These are phyloP conservation scores for Grallaria varia DNA, from an alignment of 2,113 vertebrate species.

Conservation along the genomic window DNA sequence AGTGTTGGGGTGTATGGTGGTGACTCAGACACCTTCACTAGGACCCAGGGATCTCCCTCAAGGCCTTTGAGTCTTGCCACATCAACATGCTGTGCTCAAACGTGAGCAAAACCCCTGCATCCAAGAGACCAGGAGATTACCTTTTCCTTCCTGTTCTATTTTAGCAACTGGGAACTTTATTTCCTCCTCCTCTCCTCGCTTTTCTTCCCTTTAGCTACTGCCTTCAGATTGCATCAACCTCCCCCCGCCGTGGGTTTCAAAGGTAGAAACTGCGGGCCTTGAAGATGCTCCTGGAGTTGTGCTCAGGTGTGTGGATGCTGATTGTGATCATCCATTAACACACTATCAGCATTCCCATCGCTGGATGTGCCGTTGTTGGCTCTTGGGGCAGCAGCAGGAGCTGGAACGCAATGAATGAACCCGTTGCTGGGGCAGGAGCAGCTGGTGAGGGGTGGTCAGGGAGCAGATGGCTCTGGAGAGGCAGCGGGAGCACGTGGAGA, in stretches of 20 bases:
- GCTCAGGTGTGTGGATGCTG: slow-evolving; percentile 66
- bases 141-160: slow-evolving; percentile 62
- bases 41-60: slow-evolving; percentile 23
- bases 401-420: slow-evolving; percentile 56
- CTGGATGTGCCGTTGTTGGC: slow-evolving; percentile 22
- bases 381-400: slow-evolving; percentile 16
- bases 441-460: slow-evolving; percentile 40
- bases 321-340: slow-evolving; percentile 54
- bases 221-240: slow-evolving; percentile 33
- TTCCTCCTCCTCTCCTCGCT: slow-evolving; percentile 35
- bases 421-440: background rate
- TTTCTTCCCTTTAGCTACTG: slow-evolving; percentile 40
- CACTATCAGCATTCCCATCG: slow-evolving; percentile 47
- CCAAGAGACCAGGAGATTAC: slow-evolving; percentile 14
- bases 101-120: background rate
- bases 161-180: slow-evolving; percentile 30
- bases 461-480: background rate
- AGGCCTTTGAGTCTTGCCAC: slow-evolving; percentile 17
- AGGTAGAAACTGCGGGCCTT: slow-evolving; percentile 47
- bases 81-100: background rate
- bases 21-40: background rate
- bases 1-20: background rate
- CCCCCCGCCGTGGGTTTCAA: slow-evolving; percentile 1
- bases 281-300: slow-evolving; percentile 5
- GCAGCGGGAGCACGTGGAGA: background rate